Conservation (phyloP, 2,888 invertebrate species). For the Drosophila atripex region DNA sequence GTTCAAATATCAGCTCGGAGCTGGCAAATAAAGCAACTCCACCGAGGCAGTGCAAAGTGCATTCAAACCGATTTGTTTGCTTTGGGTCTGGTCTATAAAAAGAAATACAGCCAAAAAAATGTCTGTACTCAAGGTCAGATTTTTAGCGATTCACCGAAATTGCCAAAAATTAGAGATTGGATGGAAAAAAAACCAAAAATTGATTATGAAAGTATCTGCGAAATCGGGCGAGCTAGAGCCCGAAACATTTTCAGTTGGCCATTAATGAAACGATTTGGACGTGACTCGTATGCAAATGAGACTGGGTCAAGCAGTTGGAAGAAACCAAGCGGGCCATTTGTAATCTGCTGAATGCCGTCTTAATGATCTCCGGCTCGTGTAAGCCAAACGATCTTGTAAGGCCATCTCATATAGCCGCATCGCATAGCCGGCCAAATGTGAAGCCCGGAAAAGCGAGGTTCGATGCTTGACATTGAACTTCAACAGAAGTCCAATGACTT, state of each 20-base stretch:
- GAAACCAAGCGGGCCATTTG: constrained; percentile 19
- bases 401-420: neutral
- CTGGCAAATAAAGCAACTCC: constrained; percentile 40
- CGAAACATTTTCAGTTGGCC: constrained; percentile 31
- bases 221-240: constrained; percentile 49
- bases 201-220: constrained; percentile 69
- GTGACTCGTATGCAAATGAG: constrained; percentile 63
- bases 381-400: constrained; percentile 31
- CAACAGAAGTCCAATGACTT: constrained; percentile 39
- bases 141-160: constrained; percentile 34
- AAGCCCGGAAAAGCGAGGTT: constrained; percentile 23
- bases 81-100: constrained; percentile 41
- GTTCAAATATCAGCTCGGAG: constrained; percentile 53
- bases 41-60: constrained; percentile 52
- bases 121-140: constrained; percentile 66
- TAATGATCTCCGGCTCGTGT: constrained; percentile 35
- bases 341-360: constrained; percentile 30
- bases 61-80: constrained; percentile 61
- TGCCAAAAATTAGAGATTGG: constrained; percentile 26
- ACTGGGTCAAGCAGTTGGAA: constrained; percentile 34
- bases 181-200: constrained; percentile 18
- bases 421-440: neutral
- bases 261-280: constrained; percentile 56
- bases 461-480: constrained; percentile 68
- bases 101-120: constrained; percentile 16